Evolutionary conservation across 2,888 invertebrate genomes (phyloP).

Genomic region (Xanthostigma xanthostigma): DNA sequence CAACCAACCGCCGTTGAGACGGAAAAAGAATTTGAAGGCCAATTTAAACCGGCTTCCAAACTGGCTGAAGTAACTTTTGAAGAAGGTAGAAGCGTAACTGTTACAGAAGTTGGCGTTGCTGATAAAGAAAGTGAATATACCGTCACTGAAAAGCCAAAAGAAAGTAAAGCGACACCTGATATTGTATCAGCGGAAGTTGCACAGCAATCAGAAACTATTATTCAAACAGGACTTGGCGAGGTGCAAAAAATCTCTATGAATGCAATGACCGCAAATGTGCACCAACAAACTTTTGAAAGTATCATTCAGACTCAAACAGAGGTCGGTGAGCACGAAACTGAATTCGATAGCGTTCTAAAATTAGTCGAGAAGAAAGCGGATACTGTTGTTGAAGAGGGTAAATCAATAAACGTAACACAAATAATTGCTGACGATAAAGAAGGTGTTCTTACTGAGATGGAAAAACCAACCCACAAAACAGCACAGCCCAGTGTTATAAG

Average conservation of each 20-base stretch:
- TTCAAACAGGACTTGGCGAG: constrained; percentile 18
- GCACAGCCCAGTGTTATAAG: constrained; percentile 25
- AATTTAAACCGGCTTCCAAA: constrained; percentile 24
- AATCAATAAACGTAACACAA: constrained; percentile 26
- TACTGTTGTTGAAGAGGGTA: constrained; percentile 26
- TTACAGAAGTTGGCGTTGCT: constrained; percentile 28
- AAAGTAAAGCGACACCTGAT: constrained; percentile 24
- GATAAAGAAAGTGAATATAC: constrained; percentile 30
- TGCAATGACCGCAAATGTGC: constrained; percentile 19
- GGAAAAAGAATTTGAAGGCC: constrained; percentile 20
- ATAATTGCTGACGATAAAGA: constrained; percentile 31
- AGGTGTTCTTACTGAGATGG: constrained; percentile 24
- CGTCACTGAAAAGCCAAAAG: constrained; percentile 15
- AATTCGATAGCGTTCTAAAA: constrained; percentile 20
- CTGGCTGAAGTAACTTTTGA: constrained; percentile 28
- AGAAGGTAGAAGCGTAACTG: constrained; percentile 24
- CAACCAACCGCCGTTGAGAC: neutral
- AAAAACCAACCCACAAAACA: constrained; percentile 27
- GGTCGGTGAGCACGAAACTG: constrained; percentile 31
- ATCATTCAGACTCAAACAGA: constrained; percentile 27
- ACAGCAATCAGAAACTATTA: constrained; percentile 25
- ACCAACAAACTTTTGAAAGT: constrained; percentile 29
- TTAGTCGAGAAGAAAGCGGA: constrained; percentile 25
- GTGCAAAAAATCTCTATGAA: constrained; percentile 18
- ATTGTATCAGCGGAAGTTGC: constrained; percentile 23